Evolutionary conservation across 2,888 invertebrate genomes (phyloP).

Genomic region (Charanyca ferruginea): DNA sequence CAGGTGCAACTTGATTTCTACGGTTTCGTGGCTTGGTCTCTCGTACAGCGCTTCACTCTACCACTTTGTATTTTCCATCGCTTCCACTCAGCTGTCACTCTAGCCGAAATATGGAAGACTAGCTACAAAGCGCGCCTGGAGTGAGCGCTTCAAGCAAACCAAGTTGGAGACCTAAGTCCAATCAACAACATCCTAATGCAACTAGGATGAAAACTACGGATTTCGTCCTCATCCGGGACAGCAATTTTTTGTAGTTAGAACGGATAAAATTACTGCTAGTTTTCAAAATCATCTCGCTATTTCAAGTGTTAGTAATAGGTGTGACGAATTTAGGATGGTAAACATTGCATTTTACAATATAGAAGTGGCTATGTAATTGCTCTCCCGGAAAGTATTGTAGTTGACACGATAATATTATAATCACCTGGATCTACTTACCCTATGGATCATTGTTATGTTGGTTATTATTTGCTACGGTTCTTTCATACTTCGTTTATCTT

Average conservation of each 20-base stretch:
- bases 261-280: slow-evolving; percentile 81
- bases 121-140: slow-evolving; percentile 97
- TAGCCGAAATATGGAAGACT: slow-evolving; percentile 99
- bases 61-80: slow-evolving; percentile 99
- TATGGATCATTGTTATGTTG: slow-evolving; percentile 75
- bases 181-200: slow-evolving; percentile 70
- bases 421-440: slow-evolving; percentile 71
- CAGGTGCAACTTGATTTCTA: slow-evolving; percentile 97
- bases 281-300: slow-evolving; percentile 82
- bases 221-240: slow-evolving; percentile 88
- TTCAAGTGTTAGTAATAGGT: slow-evolving; percentile 80
- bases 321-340: slow-evolving; percentile 79
- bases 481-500: slow-evolving; percentile 74
- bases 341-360: slow-evolving; percentile 70
- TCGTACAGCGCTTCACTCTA: slow-evolving; percentile 97
- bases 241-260: slow-evolving; percentile 85
- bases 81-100: slow-evolving; percentile 98
- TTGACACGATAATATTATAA: slow-evolving; percentile 62
- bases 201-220: slow-evolving; percentile 74
- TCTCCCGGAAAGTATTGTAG: slow-evolving; percentile 76
- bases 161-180: slow-evolving; percentile 73
- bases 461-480: slow-evolving; percentile 71
- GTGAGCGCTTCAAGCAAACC: slow-evolving; percentile 87
- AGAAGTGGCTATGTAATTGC: slow-evolving; percentile 72
- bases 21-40: slow-evolving; percentile 97